phyloP scores from a whole-genome alignment of 2,888 invertebrate species.

The Monoplex corrugatus region DNA sequence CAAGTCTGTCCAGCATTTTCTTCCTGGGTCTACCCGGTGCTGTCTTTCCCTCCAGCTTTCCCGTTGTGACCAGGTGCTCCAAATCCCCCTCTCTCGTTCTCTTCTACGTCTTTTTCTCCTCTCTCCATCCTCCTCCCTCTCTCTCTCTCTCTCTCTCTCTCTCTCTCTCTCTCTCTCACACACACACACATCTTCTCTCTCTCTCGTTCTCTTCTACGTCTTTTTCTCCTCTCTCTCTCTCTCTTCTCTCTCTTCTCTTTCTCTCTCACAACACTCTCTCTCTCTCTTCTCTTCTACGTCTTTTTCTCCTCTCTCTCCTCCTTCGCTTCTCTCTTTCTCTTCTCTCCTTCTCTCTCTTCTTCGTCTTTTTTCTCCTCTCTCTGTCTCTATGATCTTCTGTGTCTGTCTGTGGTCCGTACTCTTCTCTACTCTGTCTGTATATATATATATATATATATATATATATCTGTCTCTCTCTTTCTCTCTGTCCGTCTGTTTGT shows the following conservation, averaged over 20 bases:
- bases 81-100: slow-evolving; percentile 28
- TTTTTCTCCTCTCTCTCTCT: slow-evolving; percentile 30
- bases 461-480: too few species aligned
- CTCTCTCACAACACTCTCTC: not conserved
- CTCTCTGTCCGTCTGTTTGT: too few species aligned
- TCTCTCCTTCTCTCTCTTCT: slow-evolving; percentile 9
- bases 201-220: not conserved
- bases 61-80: not conserved
- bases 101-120: slow-evolving; percentile 29
- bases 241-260: slow-evolving; percentile 32
- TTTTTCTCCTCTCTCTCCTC: not conserved
- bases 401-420: too few species aligned
- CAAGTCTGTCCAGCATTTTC: too few species aligned
- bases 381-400: too few species aligned
- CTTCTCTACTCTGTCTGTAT: too few species aligned
- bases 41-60: slow-evolving; percentile 26
- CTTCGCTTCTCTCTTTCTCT: not conserved
- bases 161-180: too few species aligned
- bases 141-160: not conserved
- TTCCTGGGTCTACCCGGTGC: too few species aligned
- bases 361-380: too few species aligned
- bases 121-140: slow-evolving; percentile 11
- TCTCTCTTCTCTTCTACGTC: not conserved
- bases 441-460: too few species aligned
- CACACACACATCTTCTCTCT: not conserved